These are phyloP conservation scores for Hepsetus odoe DNA, from an alignment of 2,113 vertebrate genomes.

Conservation along the genomic window DNA sequence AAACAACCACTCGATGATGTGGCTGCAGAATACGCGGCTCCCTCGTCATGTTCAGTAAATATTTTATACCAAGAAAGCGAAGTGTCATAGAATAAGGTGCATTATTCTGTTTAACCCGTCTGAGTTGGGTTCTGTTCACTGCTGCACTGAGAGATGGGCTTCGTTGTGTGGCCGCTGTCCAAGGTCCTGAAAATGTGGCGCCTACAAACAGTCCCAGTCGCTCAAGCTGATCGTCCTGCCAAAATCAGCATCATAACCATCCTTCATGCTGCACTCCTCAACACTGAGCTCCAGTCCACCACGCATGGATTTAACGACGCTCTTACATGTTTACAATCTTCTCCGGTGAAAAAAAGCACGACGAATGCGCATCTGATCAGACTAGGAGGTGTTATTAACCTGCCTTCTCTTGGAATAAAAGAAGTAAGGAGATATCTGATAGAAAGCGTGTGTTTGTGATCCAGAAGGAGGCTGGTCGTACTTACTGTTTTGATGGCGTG, in stretches of 20 bases:
- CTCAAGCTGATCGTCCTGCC: slow-evolving; percentile 23
- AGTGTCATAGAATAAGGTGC: background rate
- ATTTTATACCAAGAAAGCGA: background rate
- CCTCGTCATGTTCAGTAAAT: background rate
- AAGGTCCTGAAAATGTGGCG: slow-evolving; percentile 73
- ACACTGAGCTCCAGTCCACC: background rate
- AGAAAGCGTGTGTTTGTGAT: background rate
- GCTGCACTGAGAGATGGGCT: background rate
- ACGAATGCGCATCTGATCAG: background rate
- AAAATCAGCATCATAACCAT: background rate
- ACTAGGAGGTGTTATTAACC: background rate
- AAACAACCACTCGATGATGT: background rate
- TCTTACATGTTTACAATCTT: slow-evolving; percentile 5
- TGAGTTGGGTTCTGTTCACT: background rate
- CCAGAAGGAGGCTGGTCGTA: background rate
- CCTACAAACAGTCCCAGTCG: background rate
- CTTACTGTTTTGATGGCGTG: slow-evolving; percentile 49
- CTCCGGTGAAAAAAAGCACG: background rate
- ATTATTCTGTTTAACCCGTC: background rate
- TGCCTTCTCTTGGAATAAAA: background rate
- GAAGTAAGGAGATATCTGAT: too few relatives aligned
- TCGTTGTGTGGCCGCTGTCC: slow-evolving; percentile 67
- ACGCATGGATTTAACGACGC: background rate
- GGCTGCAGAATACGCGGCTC: background rate
- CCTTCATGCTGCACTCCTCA: background rate